These are phyloP conservation scores for Thomomys bottae DNA, from an alignment of 2,113 vertebrate genomes.

Conservation along the genomic window DNA sequence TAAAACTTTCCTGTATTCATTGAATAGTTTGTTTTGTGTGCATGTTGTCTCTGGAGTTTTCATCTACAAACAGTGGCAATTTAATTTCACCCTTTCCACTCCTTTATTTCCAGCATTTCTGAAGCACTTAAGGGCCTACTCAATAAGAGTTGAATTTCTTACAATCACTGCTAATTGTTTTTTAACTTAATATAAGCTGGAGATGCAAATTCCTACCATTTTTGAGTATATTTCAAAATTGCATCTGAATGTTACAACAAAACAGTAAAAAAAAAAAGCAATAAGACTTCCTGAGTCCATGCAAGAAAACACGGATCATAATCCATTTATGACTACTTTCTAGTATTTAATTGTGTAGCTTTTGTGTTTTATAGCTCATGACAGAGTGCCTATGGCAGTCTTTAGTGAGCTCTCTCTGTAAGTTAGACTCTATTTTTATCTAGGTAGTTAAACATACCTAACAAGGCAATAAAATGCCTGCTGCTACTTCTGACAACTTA, in stretches of 20 bases:
- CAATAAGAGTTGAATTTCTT: conserved; percentile 4
- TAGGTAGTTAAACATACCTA: not conserved
- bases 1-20: no score
- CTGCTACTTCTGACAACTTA: not conserved
- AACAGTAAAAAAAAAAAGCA: not conserved
- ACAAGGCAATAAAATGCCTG: not conserved
- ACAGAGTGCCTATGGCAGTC: not conserved
- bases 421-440: not conserved
- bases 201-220: not conserved
- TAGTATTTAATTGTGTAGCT: not conserved
- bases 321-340: not conserved
- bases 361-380: not conserved
- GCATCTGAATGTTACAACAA: not conserved
- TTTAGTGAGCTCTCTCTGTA: not conserved
- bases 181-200: not conserved
- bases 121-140: not conserved
- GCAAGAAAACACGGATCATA: not conserved
- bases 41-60: no score
- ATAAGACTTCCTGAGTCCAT: not conserved
- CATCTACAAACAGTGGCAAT: no score
- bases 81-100: no score
- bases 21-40: no score
- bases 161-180: conserved; percentile 7
- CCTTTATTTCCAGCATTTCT: not conserved
- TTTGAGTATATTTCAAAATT: conserved; percentile 37